Percentiles rank a stretch among this genome's conserved stretches.
phyloP scores from a whole-genome alignment of 2,797 vertebrate genomes.

The Hafferia zeledoni region DNA sequence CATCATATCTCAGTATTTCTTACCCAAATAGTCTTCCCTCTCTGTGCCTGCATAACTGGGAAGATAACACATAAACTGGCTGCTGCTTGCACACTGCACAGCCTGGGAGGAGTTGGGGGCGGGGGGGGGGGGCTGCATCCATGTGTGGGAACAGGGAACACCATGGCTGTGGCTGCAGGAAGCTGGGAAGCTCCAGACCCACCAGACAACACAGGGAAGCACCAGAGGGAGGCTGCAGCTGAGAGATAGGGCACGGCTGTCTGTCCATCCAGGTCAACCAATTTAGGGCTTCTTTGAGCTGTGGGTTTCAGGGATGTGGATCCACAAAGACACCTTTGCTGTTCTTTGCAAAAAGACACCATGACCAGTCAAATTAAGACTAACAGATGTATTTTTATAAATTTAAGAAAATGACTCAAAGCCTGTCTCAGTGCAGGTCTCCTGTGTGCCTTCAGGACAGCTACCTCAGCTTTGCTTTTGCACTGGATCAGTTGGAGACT shows the following conservation, averaged over 20 bases:
- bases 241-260: background rate
- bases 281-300: background rate
- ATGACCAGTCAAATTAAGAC: background rate
- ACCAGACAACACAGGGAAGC: background rate
- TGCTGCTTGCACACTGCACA: background rate
- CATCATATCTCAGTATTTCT: background rate
- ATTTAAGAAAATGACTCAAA: background rate
- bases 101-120: background rate
- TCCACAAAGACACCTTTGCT: background rate
- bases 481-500: background rate
- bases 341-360: background rate
- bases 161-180: rapidly evolving
- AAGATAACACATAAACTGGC: background rate
- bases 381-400: background rate
- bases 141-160: background rate
- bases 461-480: background rate
- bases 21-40: background rate
- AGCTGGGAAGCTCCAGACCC: rapidly evolving
- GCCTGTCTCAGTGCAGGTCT: background rate
- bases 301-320: background rate
- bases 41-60: background rate
- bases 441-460: background rate
- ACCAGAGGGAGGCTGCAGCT: background rate
- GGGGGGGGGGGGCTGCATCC: background rate
- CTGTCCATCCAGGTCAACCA: background rate